These are phyloP conservation scores for Sebastes kiyomatsui DNA, from an alignment of 2,797 vertebrate species.

Conservation along the genomic window DNA sequence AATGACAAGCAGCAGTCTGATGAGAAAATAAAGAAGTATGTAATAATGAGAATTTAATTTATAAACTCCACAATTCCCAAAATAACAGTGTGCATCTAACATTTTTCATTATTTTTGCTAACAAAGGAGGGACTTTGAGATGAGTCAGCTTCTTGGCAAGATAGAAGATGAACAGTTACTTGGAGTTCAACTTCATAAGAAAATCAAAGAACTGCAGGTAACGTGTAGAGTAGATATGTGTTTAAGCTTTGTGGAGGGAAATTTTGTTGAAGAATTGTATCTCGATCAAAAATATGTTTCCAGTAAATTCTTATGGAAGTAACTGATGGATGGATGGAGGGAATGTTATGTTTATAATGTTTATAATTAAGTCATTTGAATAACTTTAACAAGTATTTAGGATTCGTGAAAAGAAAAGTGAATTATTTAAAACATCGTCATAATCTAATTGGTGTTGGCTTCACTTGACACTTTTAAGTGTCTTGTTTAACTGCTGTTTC, in stretches of 20 bases:
- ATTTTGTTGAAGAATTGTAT: not conserved
- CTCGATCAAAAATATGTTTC: not conserved
- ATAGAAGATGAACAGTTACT: slow-evolving; percentile 87
- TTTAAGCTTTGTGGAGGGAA: not conserved
- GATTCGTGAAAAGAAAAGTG: not conserved
- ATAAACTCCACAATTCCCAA: not conserved
- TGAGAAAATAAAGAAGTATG: slow-evolving; percentile 89
- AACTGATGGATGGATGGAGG: not conserved
- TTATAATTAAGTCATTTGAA: not conserved
- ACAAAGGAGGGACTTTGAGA: slow-evolving; percentile 90
- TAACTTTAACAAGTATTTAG: not conserved
- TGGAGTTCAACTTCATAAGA: slow-evolving; percentile 75
- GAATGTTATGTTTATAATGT: too few relatives aligned
- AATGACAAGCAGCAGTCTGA: slow-evolving; percentile 89
- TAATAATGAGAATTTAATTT: not conserved
- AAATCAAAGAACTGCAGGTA: slow-evolving; percentile 88
- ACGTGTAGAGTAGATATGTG: not conserved
- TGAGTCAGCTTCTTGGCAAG: slow-evolving; percentile 84
- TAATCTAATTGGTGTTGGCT: not conserved
- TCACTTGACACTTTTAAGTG: not conserved
- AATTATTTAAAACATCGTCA: not conserved
- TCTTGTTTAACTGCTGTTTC: not conserved
- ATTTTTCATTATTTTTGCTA: not conserved
- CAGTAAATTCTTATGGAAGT: not conserved
- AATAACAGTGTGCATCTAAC: not conserved